Evolutionary conservation across 2,113 vertebrate genomes (phyloP).

Genomic region (Gambusia affinis): DNA sequence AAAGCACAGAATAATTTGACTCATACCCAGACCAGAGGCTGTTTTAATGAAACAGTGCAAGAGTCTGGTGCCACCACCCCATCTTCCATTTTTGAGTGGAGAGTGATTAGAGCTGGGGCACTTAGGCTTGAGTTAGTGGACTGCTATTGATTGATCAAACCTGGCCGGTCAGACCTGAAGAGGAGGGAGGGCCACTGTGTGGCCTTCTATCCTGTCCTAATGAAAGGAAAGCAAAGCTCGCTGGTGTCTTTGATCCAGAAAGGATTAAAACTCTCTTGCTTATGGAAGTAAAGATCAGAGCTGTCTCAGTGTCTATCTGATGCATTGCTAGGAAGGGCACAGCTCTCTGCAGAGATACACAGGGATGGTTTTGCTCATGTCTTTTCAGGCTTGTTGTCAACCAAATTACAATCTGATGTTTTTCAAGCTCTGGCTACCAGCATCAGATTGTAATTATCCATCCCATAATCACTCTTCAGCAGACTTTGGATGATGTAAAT

Average conservation of each 20-base stretch:
- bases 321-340: constrained; percentile 34
- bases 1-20: constrained; percentile 62
- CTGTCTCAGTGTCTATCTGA: constrained; percentile 43
- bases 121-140: constrained; percentile 58
- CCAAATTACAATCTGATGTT: constrained; percentile 8
- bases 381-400: constrained; percentile 23
- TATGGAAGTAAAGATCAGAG: constrained; percentile 67
- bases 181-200: constrained; percentile 51
- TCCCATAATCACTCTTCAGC: constrained; percentile 1
- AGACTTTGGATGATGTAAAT: neutral
- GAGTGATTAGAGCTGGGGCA: constrained; percentile 71
- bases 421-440: constrained; percentile 35
- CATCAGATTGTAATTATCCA: constrained; percentile 17
- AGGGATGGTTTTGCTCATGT: constrained; percentile 31
- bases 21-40: constrained; percentile 54
- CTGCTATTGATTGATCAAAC: constrained; percentile 76
- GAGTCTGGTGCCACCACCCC: constrained; percentile 36
- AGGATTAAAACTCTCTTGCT: constrained; percentile 76
- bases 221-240: constrained; percentile 73
- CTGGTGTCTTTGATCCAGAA: constrained; percentile 78
- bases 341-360: constrained; percentile 9
- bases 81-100: constrained; percentile 45
- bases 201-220: constrained; percentile 64
- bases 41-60: constrained; percentile 58
- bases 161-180: constrained; percentile 59